These are phyloP conservation scores for Euplagia quadripunctaria DNA, from an alignment of 2,888 invertebrate species.

Conservation along the genomic window DNA sequence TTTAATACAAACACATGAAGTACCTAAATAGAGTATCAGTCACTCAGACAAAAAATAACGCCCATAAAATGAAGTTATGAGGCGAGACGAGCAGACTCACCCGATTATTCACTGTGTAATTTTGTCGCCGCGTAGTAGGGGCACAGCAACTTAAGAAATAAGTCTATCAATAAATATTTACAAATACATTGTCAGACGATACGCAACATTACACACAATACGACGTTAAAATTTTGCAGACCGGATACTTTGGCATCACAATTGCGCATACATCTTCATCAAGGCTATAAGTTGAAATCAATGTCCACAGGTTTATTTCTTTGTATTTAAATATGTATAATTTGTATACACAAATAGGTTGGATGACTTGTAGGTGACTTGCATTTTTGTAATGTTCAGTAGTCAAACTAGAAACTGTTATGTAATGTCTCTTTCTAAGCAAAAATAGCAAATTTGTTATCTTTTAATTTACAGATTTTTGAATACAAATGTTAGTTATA, in stretches of 20 bases:
- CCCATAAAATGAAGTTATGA: constrained; percentile 75
- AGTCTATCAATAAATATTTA: constrained; percentile 83
- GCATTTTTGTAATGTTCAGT: background rate
- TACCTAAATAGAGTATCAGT: constrained; percentile 65
- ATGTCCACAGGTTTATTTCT: constrained; percentile 12
- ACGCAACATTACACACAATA: constrained; percentile 78
- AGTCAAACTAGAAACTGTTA: background rate
- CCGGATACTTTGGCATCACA: constrained; percentile 68
- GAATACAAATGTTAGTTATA: background rate
- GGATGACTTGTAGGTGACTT: background rate
- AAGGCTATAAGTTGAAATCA: constrained; percentile 21
- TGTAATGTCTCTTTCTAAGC: background rate
- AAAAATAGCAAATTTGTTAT: too few relatives aligned
- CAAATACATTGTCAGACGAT: constrained; percentile 75
- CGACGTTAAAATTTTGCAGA: constrained; percentile 72
- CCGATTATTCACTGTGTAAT: constrained; percentile 83
- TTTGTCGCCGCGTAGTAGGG: constrained; percentile 70
- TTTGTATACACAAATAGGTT: background rate
- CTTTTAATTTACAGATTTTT: too few relatives aligned
- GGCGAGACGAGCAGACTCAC: constrained; percentile 77
- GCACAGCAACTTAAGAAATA: constrained; percentile 71
- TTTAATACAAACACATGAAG: constrained; percentile 48
- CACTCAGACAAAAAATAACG: constrained; percentile 67
- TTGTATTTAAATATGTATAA: constrained; percentile 11
- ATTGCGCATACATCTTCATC: constrained; percentile 54